Percentiles rank a stretch among this genome's conserved stretches.
Evolutionary conservation across 1,140 invertebrate species (phyloP).

Genomic region (Saccostrea cuccullata): DNA sequence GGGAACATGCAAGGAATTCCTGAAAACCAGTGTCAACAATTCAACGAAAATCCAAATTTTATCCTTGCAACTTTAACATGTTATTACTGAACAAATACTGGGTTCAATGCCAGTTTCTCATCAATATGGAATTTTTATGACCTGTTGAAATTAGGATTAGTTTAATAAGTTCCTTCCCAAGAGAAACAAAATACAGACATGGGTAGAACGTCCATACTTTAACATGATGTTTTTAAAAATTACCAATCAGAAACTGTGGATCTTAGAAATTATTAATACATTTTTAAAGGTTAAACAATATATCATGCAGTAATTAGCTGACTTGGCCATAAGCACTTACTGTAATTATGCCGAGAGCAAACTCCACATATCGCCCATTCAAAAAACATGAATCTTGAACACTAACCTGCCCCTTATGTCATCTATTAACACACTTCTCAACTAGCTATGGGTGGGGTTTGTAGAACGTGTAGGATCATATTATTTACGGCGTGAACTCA

Average conservation of each 20-base stretch:
- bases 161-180: not conserved
- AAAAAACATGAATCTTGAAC: not conserved
- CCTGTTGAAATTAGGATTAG: not conserved
- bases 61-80: not conserved
- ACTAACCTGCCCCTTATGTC: not conserved
- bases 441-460: constrained; percentile 7
- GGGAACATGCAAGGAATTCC: not conserved
- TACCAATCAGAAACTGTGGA: not conserved
- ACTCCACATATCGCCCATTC: not conserved
- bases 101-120: not conserved
- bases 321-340: constrained; percentile 4
- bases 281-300: not conserved
- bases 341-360: not conserved
- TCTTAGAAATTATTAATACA: not conserved
- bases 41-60: not conserved
- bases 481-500: not conserved
- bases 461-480: not conserved
- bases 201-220: not conserved
- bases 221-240: not conserved
- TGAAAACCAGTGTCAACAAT: not conserved
- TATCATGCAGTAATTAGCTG: not conserved
- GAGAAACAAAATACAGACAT: not conserved
- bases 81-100: not conserved
- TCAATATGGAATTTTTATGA: not conserved
- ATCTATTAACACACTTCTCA: not conserved